A percentile compares a stretch with the other conserved stretches of the same genome.
Conservation (phyloP, 2,888 invertebrate species). For the Aphodius granarius region DNA sequence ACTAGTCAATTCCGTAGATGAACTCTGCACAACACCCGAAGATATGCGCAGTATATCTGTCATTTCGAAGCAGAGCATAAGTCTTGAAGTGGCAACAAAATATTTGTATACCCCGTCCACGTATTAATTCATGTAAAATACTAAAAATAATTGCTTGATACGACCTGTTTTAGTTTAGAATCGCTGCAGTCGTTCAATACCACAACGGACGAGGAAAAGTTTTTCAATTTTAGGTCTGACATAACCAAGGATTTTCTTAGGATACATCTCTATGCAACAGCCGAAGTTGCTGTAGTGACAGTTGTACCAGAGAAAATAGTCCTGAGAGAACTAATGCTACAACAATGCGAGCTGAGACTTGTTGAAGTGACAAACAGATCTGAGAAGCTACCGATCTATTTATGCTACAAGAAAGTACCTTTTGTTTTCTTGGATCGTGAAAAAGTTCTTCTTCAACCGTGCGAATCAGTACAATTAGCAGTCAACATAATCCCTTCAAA, state of each 20-base stretch:
- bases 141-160: not conserved
- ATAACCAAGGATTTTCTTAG: not conserved
- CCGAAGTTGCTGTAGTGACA: not conserved
- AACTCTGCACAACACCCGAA: not conserved
- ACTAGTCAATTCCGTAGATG: too few species aligned
- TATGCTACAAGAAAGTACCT: not conserved
- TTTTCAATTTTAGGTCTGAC: not conserved
- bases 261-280: constrained; percentile 1
- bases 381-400: not conserved
- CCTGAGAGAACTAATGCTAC: not conserved
- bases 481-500: not conserved
- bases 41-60: not conserved
- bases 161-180: not conserved
- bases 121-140: not conserved
- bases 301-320: not conserved
- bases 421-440: not conserved
- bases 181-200: not conserved
- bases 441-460: not conserved
- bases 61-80: not conserved
- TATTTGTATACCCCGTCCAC: not conserved
- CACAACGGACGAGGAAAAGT: not conserved
- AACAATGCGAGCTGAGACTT: not conserved
- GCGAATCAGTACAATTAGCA: not conserved
- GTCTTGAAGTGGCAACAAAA: not conserved
- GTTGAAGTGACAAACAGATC: constrained; percentile 1